Conservation (phyloP, 2,888 invertebrate genomes). For the Cryptosula pallasiana region DNA sequence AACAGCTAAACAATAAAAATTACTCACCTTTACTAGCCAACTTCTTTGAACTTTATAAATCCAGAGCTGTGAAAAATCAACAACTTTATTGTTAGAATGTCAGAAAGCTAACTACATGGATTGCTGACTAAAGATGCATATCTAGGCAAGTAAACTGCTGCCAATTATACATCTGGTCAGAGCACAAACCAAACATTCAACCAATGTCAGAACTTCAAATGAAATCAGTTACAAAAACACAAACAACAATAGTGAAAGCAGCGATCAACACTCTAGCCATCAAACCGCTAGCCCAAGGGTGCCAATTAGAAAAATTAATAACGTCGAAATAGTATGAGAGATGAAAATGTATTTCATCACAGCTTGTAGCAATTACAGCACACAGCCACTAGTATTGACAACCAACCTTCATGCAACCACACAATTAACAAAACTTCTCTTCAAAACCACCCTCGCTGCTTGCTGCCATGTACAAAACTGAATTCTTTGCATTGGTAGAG, state of each 20-base stretch:
- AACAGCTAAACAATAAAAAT: too few relatives aligned
- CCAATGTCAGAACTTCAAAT: not conserved
- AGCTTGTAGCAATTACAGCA: constrained; percentile 11
- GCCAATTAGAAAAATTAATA: constrained; percentile 15
- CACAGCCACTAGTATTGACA: not conserved
- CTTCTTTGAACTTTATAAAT: too few relatives aligned
- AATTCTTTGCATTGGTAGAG: too few relatives aligned
- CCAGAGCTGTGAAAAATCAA: too few relatives aligned
- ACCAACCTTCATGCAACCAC: not conserved
- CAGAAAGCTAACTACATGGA: too few relatives aligned
- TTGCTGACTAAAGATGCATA: too few relatives aligned
- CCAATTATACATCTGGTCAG: not conserved
- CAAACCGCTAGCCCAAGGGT: not conserved
- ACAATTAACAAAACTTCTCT: too few relatives aligned
- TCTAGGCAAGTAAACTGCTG: too few relatives aligned
- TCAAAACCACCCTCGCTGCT: too few relatives aligned
- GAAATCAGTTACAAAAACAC: not conserved
- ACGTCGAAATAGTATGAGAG: not conserved
- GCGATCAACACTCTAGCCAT: not conserved
- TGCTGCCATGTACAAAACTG: too few relatives aligned
- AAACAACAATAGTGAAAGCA: not conserved
- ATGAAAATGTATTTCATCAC: not conserved
- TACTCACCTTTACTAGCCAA: too few relatives aligned
- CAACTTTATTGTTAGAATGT: too few relatives aligned
- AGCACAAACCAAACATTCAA: not conserved